phyloP scores from a whole-genome alignment of 2,888 invertebrate species.

The Heliconius erato region DNA sequence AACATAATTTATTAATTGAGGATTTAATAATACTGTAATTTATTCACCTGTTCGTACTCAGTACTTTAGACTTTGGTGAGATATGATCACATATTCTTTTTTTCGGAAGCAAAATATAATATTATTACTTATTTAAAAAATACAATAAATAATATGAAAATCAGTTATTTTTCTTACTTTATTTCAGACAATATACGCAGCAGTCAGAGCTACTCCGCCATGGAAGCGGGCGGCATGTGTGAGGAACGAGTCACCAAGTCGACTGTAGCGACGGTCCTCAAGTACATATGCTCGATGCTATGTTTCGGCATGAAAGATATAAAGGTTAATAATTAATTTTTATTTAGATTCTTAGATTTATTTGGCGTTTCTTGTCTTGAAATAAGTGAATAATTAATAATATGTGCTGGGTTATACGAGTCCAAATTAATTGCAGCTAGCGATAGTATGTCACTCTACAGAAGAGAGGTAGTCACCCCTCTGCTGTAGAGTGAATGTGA shows the following conservation, averaged over 20 bases:
- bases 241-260: conserved; percentile 8
- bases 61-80: neutral
- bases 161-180: neutral
- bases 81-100: neutral
- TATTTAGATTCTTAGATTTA: neutral
- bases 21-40: neutral
- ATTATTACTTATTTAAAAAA: neutral
- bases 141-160: neutral
- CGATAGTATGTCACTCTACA: no score
- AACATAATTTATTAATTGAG: neutral
- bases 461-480: no score
- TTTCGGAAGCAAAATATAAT: neutral
- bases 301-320: neutral
- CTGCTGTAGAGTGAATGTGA: no score
- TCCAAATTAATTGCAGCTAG: no score
- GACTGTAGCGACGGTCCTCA: conserved; percentile 8
- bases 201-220: neutral
- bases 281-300: neutral
- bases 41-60: neutral
- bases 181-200: neutral
- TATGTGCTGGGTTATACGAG: no score
- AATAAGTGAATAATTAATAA: no score
- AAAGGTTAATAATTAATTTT: neutral
- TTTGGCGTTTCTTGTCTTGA: no score
- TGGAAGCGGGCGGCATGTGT: conserved; percentile 4